Percentiles rank a stretch among this genome's conserved stretches.
Conservation (phyloP, 2,113 vertebrate genomes). For the Odocoileus virginianus region DNA sequence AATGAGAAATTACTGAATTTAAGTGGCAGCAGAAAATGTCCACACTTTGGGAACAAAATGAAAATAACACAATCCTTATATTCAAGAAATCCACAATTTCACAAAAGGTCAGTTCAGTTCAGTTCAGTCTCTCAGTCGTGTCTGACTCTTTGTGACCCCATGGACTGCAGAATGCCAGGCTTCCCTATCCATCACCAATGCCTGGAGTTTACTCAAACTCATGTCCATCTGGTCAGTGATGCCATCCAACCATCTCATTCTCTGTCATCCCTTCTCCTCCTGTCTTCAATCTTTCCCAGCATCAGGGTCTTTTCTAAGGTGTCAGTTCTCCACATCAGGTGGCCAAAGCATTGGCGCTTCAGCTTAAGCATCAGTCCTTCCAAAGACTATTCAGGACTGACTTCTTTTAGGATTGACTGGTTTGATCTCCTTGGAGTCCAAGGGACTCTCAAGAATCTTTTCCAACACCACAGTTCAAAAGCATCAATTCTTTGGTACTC, state of each 20-base stretch:
- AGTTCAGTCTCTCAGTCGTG: neutral
- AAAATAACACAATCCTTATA: neutral
- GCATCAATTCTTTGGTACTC: neutral
- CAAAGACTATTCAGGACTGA: neutral
- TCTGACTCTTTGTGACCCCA: neutral
- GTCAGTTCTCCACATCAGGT: neutral
- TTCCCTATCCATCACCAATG: neutral
- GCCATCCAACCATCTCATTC: neutral
- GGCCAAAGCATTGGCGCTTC: neutral
- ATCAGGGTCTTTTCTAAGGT: neutral
- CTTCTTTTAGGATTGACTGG: neutral
- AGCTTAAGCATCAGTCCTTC: neutral
- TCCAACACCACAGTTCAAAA: neutral
- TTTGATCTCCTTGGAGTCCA: neutral
- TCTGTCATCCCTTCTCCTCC: neutral
- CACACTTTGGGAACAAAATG: neutral
- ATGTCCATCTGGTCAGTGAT: neutral
- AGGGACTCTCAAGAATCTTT: neutral
- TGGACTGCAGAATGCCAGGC: neutral
- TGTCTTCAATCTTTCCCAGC: neutral
- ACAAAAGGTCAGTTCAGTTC: neutral
- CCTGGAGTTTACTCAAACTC: neutral
- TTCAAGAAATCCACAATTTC: neutral
- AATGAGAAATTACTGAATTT: neutral
- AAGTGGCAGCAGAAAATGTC: neutral